Conservation (phyloP, 2,113 vertebrate species). For the Lepisosteus osseus region DNA sequence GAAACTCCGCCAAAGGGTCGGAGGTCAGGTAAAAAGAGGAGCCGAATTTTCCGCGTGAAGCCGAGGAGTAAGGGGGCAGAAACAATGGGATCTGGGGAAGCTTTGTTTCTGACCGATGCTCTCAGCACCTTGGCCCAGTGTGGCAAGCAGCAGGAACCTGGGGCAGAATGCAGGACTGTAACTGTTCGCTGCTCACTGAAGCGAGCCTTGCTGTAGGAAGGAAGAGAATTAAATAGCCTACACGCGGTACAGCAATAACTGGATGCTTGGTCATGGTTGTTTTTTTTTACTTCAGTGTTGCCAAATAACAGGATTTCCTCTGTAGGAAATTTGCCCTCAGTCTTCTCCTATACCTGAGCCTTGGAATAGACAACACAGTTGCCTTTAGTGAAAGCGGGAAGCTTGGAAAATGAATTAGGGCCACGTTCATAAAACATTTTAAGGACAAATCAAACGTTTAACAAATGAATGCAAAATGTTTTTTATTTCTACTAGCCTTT, state of each 20-base stretch:
- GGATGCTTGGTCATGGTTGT: too few species aligned
- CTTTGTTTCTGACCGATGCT: neutral
- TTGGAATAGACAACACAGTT: too few species aligned
- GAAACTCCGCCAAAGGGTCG: slow-evolving; percentile 14
- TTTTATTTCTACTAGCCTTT: too few species aligned
- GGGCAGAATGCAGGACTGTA: neutral
- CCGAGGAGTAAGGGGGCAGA: too few species aligned
- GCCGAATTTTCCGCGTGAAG: neutral
- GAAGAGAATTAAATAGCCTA: neutral
- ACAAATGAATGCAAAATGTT: too few species aligned
- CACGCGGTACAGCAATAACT: too few species aligned
- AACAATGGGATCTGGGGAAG: neutral
- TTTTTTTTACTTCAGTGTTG: too few species aligned
- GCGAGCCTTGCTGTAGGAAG: neutral
- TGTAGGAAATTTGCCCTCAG: neutral
- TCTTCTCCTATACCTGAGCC: neutral
- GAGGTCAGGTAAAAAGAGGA: slow-evolving; percentile 2
- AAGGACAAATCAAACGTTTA: too few species aligned
- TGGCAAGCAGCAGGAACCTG: neutral
- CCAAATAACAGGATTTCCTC: neutral
- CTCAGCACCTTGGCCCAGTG: too few species aligned
- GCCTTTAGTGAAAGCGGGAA: too few species aligned
- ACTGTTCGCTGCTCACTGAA: neutral
- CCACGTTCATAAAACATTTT: too few species aligned
- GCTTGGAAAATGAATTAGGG: too few species aligned